Conservation (phyloP, 1,140 invertebrate genomes). For the Dendrolimus kikuchii region DNA sequence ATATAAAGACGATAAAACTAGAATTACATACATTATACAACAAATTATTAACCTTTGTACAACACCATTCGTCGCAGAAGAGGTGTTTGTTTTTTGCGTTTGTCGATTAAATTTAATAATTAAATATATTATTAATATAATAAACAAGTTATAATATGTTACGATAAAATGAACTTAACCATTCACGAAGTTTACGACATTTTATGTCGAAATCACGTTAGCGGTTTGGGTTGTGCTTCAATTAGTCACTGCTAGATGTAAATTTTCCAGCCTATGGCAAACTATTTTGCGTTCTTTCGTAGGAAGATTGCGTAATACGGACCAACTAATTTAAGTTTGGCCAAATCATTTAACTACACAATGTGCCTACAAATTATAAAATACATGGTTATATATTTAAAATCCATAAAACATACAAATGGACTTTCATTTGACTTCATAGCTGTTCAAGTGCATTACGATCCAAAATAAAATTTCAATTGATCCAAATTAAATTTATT, state of each 20-base stretch:
- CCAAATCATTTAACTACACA: too few species aligned
- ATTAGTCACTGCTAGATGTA: too few species aligned
- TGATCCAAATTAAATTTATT: conserved; percentile 6
- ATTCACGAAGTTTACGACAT: not conserved
- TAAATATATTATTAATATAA: conserved; percentile 49
- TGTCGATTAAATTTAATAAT: conserved; percentile 45
- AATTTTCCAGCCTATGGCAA: too few species aligned
- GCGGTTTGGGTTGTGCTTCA: too few species aligned
- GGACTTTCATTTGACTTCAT: too few species aligned
- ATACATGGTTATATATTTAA: not conserved
- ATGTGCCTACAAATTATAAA: too few species aligned
- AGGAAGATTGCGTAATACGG: too few species aligned
- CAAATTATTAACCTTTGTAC: conserved; percentile 65
- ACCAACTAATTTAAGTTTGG: too few species aligned
- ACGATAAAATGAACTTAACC: conserved; percentile 63
- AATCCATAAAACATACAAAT: not conserved
- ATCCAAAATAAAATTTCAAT: too few species aligned
- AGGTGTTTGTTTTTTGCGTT: conserved; percentile 36
- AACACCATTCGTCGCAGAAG: conserved; percentile 40
- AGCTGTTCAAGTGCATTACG: too few species aligned
- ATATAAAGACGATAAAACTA: conserved; percentile 69
- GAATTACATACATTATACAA: conserved; percentile 70
- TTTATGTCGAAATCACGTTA: too few species aligned
- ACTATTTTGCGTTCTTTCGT: too few species aligned
- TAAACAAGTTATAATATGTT: conserved; percentile 14